Conservation (phyloP, 2,113 vertebrate genomes). For the Pachycephala philippinensis region DNA sequence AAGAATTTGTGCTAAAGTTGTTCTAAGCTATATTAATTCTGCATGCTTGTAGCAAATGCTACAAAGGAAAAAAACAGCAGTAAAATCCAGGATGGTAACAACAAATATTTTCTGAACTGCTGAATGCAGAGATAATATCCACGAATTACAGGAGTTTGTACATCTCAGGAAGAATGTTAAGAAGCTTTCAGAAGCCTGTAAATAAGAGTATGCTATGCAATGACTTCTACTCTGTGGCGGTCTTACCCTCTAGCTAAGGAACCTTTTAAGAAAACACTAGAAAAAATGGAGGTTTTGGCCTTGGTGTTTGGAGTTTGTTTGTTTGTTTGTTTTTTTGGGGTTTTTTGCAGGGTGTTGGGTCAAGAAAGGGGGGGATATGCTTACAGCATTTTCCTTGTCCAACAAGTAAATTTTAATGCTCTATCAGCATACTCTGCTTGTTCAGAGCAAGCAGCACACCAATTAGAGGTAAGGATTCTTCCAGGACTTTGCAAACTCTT, state of each 20-base stretch:
- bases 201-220: background rate
- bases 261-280: background rate
- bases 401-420: background rate
- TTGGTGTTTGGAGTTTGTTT: background rate
- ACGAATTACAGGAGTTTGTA: background rate
- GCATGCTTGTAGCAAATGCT: background rate
- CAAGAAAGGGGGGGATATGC: background rate
- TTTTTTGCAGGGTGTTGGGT: accelerated
- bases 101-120: background rate
- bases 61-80: background rate
- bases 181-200: background rate
- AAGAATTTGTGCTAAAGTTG: background rate
- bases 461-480: background rate
- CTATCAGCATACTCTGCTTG: background rate
- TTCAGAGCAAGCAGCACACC: background rate
- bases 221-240: background rate
- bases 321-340: no score
- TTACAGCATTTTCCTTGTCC: background rate
- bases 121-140: background rate
- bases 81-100: background rate
- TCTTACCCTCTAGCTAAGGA: background rate
- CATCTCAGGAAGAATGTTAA: background rate
- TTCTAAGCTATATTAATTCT: background rate
- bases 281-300: background rate
- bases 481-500: background rate